Evolutionary conservation across 1,140 invertebrate genomes (phyloP), one percentile per base, ranked within the genome.

Genomic region (Drosophila orosa): DNA sequence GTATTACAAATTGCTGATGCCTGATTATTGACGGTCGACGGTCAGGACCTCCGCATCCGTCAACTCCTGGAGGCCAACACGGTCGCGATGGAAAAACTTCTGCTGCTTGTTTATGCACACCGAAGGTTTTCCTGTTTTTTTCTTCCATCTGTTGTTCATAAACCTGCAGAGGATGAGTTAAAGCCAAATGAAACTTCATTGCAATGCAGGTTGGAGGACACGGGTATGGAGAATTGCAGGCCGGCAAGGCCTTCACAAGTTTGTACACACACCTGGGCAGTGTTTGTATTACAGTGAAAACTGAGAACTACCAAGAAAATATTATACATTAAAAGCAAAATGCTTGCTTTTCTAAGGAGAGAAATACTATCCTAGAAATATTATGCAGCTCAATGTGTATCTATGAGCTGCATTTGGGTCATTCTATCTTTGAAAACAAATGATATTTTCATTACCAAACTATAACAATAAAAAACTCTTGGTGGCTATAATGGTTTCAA

Each of bases 1-100:
- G 66, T 54, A 77, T 69, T 71, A 87, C 79, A 83, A 83, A 82
- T 73, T 69, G 79, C 71, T 86, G 63, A 59, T 78, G 69, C 44
- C 56, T 62, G 63, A 39, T 57, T 80, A 66, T 68, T 74, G 71
- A 66, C 61, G 55, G 68, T 8, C 42, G 71, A 66, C 61, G 55
- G 68, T 8, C 42, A 57, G 57, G 74, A 67, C 73, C 74, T 68
- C 42, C 37, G 31, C 61, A 67, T 75, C 45, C 58, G 27, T 74
- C 50, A 74, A 19, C 35, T 63, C 19, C 50, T 74, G 50, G 72
- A 74, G 71, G 72, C 37, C 67, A 69, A 15, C 37, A 29, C 7
- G n/a, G 8, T 29, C 19, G 59, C 17, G 40, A 12, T 56, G 65
- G 66, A 13, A 17, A 31, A 68, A 31, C 48, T 55, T n/a, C 5